Evolutionary conservation across 2,797 vertebrate species (phyloP).

Genomic region (Gephyroberyx darwinii): DNA sequence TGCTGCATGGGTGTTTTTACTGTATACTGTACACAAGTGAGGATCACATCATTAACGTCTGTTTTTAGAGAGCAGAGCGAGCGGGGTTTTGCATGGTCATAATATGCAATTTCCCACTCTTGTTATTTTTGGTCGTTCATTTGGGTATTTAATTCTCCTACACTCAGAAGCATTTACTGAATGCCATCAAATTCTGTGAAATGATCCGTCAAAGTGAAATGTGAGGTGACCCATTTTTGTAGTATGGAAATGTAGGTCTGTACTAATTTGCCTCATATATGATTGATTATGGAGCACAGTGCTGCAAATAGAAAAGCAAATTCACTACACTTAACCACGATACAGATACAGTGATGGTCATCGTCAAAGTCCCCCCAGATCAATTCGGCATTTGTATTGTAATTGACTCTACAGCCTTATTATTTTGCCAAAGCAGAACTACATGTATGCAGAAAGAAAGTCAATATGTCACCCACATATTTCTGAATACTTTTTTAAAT

Average conservation of each 20-base stretch:
- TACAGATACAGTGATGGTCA: constrained; percentile 5
- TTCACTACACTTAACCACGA: not conserved
- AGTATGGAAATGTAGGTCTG: not conserved
- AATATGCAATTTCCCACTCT: constrained; percentile 40
- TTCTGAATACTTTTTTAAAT: constrained; percentile 13
- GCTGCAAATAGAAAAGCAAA: not conserved
- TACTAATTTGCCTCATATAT: not conserved
- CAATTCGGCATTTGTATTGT: constrained; percentile 13
- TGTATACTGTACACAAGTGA: constrained; percentile 37
- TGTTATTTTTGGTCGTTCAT: constrained; percentile 16
- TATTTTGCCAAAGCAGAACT: not conserved
- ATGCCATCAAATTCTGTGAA: not conserved
- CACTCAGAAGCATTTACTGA: not conserved
- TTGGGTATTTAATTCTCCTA: not conserved
- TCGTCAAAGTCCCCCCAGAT: constrained; percentile 7
- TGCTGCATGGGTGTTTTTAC: constrained; percentile 9
- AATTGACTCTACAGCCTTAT: not conserved
- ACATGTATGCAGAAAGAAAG: not conserved
- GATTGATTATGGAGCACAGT: not conserved
- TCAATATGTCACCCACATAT: constrained; percentile 5
- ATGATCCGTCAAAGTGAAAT: not conserved
- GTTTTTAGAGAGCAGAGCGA: constrained; percentile 25
- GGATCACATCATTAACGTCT: constrained; percentile 27
- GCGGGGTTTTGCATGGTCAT: constrained; percentile 11
- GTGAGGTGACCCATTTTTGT: not conserved